phyloP scores from a whole-genome alignment of 2,113 vertebrate species.

The Dasypus novemcinctus region DNA sequence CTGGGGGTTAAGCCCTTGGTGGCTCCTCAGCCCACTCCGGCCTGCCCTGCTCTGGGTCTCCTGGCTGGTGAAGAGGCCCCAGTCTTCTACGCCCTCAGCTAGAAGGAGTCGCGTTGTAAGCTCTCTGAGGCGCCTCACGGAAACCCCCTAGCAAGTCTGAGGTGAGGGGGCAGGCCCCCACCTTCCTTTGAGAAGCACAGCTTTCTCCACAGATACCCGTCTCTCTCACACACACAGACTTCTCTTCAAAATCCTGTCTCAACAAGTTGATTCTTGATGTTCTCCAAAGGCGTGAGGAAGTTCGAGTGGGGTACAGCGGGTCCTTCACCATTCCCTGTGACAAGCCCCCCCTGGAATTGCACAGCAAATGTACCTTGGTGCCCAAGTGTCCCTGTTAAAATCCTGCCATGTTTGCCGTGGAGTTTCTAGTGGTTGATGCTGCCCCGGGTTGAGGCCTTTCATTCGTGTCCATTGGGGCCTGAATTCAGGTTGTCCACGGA shows the following conservation, averaged over 20 bases:
- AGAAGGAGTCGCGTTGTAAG: not conserved
- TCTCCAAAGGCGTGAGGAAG: not conserved
- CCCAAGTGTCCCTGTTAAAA: not conserved
- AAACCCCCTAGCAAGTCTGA: not conserved
- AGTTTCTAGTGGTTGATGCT: not conserved
- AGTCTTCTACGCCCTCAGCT: not conserved
- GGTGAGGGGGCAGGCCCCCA: not conserved
- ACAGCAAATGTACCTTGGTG: not conserved
- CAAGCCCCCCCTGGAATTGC: not conserved
- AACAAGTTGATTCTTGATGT: not conserved
- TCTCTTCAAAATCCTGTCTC: not conserved
- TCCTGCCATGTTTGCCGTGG: not conserved
- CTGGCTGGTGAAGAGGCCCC: not conserved
- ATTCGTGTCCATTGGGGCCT: not conserved
- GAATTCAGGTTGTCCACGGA: rapidly evolving
- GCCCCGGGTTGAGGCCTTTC: not conserved
- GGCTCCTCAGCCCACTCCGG: not conserved
- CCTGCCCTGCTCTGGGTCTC: not conserved
- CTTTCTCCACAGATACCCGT: not conserved
- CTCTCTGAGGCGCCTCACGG: not conserved
- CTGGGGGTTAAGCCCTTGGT: not conserved
- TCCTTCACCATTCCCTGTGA: not conserved
- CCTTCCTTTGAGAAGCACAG: not conserved
- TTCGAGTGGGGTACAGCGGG: not conserved
- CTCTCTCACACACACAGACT: not conserved